phyloP scores from a whole-genome alignment of 2,888 invertebrate species.

The Aromia moschata region DNA sequence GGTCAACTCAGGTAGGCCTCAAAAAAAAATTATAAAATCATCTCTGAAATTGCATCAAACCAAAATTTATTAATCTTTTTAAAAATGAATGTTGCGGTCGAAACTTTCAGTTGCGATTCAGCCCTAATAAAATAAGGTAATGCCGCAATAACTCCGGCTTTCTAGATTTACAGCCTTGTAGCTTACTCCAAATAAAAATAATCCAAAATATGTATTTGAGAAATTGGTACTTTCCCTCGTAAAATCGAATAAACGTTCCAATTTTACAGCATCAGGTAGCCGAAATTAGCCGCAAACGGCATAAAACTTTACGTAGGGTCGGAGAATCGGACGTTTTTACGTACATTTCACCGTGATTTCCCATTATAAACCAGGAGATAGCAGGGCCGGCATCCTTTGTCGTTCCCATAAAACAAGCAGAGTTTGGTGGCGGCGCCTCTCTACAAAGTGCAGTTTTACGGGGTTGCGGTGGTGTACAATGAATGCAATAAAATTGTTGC shows the following conservation, averaged over 20 bases:
- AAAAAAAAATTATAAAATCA: too few species aligned
- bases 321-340: constrained; percentile 14
- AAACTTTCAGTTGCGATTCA: too few species aligned
- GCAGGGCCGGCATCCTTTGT: constrained; percentile 17
- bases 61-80: too few species aligned
- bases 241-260: constrained; percentile 37
- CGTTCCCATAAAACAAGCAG: constrained; percentile 14
- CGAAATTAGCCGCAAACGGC: constrained; percentile 25
- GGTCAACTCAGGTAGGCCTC: too few species aligned
- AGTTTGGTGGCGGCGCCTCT: constrained; percentile 6
- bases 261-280: constrained; percentile 39
- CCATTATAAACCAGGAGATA: constrained; percentile 17
- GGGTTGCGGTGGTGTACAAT: background rate
- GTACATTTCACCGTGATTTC: constrained; percentile 21
- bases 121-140: background rate
- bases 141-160: constrained; percentile 3
- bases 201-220: constrained; percentile 32
- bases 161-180: constrained; percentile 28
- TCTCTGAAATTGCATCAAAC: too few species aligned
- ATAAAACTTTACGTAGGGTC: constrained; percentile 13
- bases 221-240: constrained; percentile 34
- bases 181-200: constrained; percentile 28
- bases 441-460: background rate
- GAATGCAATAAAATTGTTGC: constrained; percentile 7
- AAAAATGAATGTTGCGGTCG: too few species aligned